Conservation (phyloP, 2,797 vertebrate genomes). For the Buphagus erythrorhynchus region DNA sequence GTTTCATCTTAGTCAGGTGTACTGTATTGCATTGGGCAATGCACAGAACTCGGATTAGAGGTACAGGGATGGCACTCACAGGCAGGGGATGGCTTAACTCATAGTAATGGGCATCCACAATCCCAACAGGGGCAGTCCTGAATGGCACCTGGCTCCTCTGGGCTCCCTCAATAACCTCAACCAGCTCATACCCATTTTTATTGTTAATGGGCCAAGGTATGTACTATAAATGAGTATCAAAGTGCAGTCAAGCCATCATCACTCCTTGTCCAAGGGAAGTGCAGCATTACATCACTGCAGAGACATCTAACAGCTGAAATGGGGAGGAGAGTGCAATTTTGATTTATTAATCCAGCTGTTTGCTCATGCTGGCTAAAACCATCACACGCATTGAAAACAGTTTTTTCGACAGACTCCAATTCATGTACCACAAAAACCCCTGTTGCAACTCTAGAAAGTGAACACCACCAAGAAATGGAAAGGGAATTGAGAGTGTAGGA, state of each 20-base stretch:
- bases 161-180: background rate
- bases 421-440: background rate
- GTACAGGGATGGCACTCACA: too few relatives aligned
- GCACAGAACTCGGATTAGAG: background rate
- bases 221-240: background rate
- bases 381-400: accelerated
- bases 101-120: background rate
- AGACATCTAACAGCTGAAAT: background rate
- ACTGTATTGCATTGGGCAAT: background rate
- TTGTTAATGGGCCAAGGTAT: background rate
- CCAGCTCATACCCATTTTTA: background rate
- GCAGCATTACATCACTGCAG: background rate
- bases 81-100: background rate
- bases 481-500: accelerated
- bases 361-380: background rate
- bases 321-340: background rate
- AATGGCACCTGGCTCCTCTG: background rate
- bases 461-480: accelerated
- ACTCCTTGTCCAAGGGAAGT: background rate
- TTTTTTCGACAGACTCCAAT: background rate
- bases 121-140: accelerated
- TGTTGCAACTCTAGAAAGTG: accelerated
- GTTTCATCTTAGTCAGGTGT: background rate
- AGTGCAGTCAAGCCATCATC: background rate
- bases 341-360: background rate